phyloP scores from a whole-genome alignment of 2,113 vertebrate species.

The Nicator chloris region DNA sequence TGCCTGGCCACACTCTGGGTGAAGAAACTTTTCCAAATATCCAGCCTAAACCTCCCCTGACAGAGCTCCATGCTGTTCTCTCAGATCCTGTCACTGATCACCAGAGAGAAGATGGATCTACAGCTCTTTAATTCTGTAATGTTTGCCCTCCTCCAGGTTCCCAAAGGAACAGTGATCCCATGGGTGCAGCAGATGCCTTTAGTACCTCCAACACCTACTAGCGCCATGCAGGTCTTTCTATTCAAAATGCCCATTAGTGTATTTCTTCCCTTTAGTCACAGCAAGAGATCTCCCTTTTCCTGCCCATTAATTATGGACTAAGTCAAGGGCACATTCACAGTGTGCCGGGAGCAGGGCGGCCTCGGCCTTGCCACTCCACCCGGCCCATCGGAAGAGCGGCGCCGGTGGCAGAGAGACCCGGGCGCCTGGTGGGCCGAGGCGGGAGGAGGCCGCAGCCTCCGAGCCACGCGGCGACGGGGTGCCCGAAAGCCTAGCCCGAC shows the following conservation, averaged over 20 bases:
- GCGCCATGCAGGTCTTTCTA: accelerated
- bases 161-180: background rate
- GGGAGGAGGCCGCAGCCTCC: background rate
- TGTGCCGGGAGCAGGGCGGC: background rate
- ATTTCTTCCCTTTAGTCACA: background rate
- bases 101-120: background rate
- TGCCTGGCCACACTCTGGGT: background rate
- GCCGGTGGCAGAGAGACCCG: background rate
- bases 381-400: background rate
- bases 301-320: background rate
- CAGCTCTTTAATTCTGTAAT: background rate
- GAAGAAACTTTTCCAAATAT: background rate
- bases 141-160: background rate
- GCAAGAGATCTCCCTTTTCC: background rate
- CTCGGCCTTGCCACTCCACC: background rate
- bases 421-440: background rate
- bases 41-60: background rate
- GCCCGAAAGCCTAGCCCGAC: background rate
- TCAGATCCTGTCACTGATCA: background rate
- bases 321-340: background rate
- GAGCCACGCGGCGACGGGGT: no score
- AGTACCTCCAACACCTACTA: background rate
- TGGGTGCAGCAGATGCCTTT: background rate
- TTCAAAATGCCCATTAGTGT: background rate
- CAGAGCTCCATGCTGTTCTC: background rate